Base-by-base conservation (phyloP, 2,113 vertebrate species). In the Cynopterus brachyotis region DNA sequence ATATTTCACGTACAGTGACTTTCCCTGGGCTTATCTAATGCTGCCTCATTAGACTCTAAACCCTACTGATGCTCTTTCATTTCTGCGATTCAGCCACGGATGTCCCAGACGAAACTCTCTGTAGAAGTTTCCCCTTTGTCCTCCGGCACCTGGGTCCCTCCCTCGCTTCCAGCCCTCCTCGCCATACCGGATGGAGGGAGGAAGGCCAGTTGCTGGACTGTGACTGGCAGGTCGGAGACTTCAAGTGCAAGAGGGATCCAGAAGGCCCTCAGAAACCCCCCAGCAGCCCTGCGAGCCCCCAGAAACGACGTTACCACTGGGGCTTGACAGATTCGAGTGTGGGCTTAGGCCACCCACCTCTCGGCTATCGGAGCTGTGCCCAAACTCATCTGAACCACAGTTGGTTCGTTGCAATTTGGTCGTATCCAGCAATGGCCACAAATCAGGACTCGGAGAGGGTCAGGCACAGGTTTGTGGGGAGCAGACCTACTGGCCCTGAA, bases 21-120 rank as follows among this genome's bases (percentile, higher is more conserved):
- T 95, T 59, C 88, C 70, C 53, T 84, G 70, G 75, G 16, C 76
- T 93, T 91, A 76, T 75, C 45, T 96, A 45, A 59, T 24, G 35
- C 75, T 76, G 32, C 84, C 75, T 97, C 75, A 19, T 84, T 95
- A 84, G 91, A 94, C 62, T 59, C 81, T 85, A 69, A 84, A 12
- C 64, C 40, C 70, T 96, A 92, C 62, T 40, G 45, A 81, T n/a
- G 66, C 20, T 76, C 24, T 94, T 67, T 86, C 72, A 32, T 88
- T 90, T 92, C 79, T 84, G 1, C 11, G 45, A 76, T 4, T 30
- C 30, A 53, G 69, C 72, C 89, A 57, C 28, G n/a, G 73, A 73
- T 64, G 78, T 50, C 5, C 13, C 42, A 16, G 35, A n/a, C 12
- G 22, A 50, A 64, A 72, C 42, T 93, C 40, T 42, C 35, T 32